Conservation (phyloP, 2,888 invertebrate genomes). For the Tipula unca region DNA sequence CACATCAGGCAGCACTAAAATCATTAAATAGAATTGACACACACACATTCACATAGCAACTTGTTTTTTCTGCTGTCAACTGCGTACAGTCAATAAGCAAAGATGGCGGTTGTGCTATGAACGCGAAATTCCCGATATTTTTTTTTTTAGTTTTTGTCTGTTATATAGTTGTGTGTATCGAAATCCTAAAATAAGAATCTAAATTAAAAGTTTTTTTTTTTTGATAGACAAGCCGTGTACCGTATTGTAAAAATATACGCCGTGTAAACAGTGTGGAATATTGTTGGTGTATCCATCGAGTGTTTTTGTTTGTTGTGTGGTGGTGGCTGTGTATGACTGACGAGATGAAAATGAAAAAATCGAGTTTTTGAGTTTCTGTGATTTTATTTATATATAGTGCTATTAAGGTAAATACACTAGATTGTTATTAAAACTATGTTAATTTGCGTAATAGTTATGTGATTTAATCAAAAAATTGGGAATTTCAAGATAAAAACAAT, state of each 20-base stretch:
- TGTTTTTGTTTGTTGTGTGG: not conserved
- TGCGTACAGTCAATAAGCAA: conserved; percentile 15
- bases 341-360: not conserved
- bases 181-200: not conserved
- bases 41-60: not conserved
- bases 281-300: not conserved
- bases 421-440: not conserved
- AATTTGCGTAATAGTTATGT: not conserved
- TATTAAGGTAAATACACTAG: not conserved
- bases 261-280: not conserved
- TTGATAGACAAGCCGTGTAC: not conserved
- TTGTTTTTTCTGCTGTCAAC: not conserved
- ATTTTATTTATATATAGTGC: not conserved
- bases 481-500: not conserved
- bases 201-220: not conserved
- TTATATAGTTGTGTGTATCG: not conserved
- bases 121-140: not conserved
- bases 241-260: not conserved
- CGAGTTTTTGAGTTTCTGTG: not conserved
- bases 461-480: not conserved
- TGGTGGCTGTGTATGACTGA: not conserved
- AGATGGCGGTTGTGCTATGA: not conserved
- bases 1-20: not conserved
- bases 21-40: not conserved
- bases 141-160: not conserved